These are phyloP conservation scores for Heteromyza rotundicornis DNA, from an alignment of 2,888 invertebrate genomes.

Conservation along the genomic window DNA sequence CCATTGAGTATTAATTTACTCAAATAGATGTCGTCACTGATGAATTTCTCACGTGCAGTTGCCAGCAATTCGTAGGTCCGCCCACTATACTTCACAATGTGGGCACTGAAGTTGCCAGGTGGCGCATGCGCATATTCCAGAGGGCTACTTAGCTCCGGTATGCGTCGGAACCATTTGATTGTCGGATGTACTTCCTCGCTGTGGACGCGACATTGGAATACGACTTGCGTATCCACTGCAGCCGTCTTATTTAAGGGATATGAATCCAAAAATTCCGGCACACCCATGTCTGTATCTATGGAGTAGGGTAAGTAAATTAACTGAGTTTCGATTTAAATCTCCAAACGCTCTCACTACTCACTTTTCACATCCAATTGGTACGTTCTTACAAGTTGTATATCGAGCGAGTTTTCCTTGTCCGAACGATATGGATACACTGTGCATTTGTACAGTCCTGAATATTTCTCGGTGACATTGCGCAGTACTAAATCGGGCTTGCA, in stretches of 20 bases:
- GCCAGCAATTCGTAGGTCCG: slow-evolving; percentile 53
- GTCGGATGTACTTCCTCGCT: slow-evolving; percentile 55
- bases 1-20: slow-evolving; percentile 58
- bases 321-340: slow-evolving; percentile 5
- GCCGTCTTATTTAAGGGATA: slow-evolving; percentile 53
- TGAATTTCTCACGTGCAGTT: slow-evolving; percentile 50
- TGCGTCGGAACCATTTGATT: slow-evolving; percentile 59
- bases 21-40: slow-evolving; percentile 54
- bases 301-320: no score
- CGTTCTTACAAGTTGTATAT: slow-evolving; percentile 57
- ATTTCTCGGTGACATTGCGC: slow-evolving; percentile 55
- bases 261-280: slow-evolving; percentile 55
- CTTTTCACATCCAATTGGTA: slow-evolving; percentile 59
- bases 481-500: slow-evolving; percentile 52
- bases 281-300: slow-evolving; percentile 47
- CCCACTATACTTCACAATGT: slow-evolving; percentile 53
- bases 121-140: slow-evolving; percentile 27
- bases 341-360: no score
- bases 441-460: slow-evolving; percentile 61
- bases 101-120: slow-evolving; percentile 42
- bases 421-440: slow-evolving; percentile 51
- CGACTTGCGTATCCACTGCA: slow-evolving; percentile 45
- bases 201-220: slow-evolving; percentile 58
- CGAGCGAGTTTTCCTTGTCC: slow-evolving; percentile 44
- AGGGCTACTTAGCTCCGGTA: slow-evolving; percentile 27